Evolutionary conservation across 2,888 invertebrate genomes (phyloP), one percentile per base, ranked within the genome.

Genomic region (Papilio demoleus): DNA sequence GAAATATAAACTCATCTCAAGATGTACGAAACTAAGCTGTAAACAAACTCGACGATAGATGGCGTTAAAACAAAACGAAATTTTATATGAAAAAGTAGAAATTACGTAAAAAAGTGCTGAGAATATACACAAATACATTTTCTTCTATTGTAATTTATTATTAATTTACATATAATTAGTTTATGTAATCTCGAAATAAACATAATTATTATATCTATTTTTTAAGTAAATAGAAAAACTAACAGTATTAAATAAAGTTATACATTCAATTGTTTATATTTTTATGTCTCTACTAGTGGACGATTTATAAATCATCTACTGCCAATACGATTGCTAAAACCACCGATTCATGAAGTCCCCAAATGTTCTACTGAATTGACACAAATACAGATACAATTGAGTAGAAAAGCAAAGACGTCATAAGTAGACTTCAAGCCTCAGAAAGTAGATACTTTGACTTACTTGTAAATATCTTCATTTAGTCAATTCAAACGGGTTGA

Each of bases 11-110:
- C 27, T 31, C 53, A 56, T 56, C 17, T 17, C 8, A 6, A n/a
- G 31, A 31, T 31, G 53, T 31, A 31, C 53, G 14, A 27, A 31
- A 31, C 22, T 50, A 4, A 12, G 24, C 27, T 14, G 11, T n/a
- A 56, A 56, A n/a, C 53, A 31, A 1, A 3, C 17, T 31, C 4
- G 17, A 40, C 60, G 38, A 22, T 36, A 60, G 60, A 60, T 60
- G 60, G 60, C 60, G 40, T n/a, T 60, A 40, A 24, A 38, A 40
- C 27, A n/a, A 60, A 60, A 60, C 4, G 17, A n/a, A 62, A 19
- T 38, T 38, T 1, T 8, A 1, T 50, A 24, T 8, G 4, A 24
- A 50, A 24, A 8, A n/a, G n/a, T n/a, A n/a, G n/a, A n/a, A n/a
- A n/a, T n/a, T n/a, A n/a, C n/a, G n/a, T n/a, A n/a, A n/a, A n/a